Base-by-base conservation (phyloP, 1,140 invertebrate genomes). In the Eumaeus atala region DNA sequence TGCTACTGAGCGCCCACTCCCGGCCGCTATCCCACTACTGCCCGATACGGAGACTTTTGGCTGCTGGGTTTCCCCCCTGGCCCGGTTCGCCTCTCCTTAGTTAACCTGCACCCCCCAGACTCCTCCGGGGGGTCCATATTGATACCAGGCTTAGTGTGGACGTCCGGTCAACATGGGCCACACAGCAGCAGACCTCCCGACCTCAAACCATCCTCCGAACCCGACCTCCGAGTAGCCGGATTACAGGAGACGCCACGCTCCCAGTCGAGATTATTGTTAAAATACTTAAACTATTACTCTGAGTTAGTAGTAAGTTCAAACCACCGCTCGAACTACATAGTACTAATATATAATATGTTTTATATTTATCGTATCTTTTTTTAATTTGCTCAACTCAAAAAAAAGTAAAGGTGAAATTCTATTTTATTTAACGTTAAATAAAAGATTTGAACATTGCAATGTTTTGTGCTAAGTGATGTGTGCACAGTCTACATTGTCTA, bases 51-150 rank as follows among this genome's bases (percentile, higher is more conserved):
- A 52, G 70, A 28, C 21, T 28, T 28, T 28, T 28, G 21, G 21
- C 21, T 28, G 21, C 21, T 28, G 21, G 21, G 74, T 97, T 95
- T 93, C 95, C 94, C 93, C 93, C 93, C 95, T 97, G 95, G 94
- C 95, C 95, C 95, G 93, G 91, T 97, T 89, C 95, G 92, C 94
- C 93, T 92, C 95, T 97, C 95, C 91, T 97, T 94, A 92, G 90
- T 91, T 90, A 94, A 96, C 95, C 95, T 97, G 95, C 93, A 88
- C 83, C 79, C 88, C 90, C 89, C 82, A 84, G 90, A 92, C 91
- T 96, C 94, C 95, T 92, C 92, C 90, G 86, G 89, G 90, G 87
- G 89, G 82, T 89, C 95, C 95, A 96, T 96, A 95, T 96, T 93
- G 94, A 95, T 94, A 94, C 93, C 93, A 88, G 91, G 93, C 95